phyloP scores from a whole-genome alignment of 2,113 vertebrate species.

The Himantopus leucocephalus region DNA sequence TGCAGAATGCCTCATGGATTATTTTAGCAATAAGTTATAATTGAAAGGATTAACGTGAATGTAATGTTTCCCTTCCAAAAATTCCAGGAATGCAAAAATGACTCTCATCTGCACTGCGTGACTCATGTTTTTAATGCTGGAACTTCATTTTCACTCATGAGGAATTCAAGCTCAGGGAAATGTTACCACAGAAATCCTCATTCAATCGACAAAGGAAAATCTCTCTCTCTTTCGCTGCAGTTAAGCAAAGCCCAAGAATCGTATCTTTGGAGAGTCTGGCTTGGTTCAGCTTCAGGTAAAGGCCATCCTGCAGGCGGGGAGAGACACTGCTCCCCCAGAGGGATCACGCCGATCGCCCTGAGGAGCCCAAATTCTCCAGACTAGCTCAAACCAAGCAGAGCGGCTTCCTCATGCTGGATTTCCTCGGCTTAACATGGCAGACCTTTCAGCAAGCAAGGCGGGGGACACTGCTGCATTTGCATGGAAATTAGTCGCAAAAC shows the following conservation, averaged over 20 bases:
- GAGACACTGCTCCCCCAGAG: not conserved
- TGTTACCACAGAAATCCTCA: conserved; percentile 63
- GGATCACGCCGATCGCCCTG: not conserved
- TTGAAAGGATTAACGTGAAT: conserved; percentile 72
- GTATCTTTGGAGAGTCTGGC: not conserved
- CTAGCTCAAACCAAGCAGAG: not conserved
- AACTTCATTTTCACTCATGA: conserved; percentile 73
- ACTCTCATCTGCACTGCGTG: conserved; percentile 68
- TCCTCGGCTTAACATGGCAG: not conserved
- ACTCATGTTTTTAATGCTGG: conserved; percentile 74
- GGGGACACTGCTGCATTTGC: not conserved
- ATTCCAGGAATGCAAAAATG: conserved; percentile 71
- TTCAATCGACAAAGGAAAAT: conserved; percentile 5
- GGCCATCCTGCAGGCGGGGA: not conserved
- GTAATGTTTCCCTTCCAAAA: conserved; percentile 73
- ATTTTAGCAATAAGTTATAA: conserved; percentile 70
- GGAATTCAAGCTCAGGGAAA: conserved; percentile 65
- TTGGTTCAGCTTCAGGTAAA: not conserved
- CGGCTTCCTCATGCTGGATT: not conserved
- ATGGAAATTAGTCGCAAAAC: not conserved
- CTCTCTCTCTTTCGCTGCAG: not conserved
- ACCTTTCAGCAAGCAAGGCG: not conserved
- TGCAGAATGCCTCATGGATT: conserved; percentile 32
- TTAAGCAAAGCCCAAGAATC: conserved; percentile 12
- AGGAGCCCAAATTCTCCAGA: not conserved